Conservation (phyloP, 2,113 vertebrate species). For the Oryzias melastigma region DNA sequence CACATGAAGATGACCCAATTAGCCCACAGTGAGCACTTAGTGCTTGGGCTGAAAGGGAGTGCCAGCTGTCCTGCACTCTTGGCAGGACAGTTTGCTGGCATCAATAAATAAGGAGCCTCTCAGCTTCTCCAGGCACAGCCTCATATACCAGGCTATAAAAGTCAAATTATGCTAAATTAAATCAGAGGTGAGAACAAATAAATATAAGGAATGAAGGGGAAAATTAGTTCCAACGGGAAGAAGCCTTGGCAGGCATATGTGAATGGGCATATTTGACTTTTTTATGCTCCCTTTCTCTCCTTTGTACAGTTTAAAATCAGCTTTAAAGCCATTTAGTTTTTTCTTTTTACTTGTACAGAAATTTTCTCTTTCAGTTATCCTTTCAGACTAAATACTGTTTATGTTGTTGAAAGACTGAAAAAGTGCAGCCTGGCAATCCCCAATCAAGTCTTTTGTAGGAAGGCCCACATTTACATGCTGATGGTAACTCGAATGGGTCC, state of each 20-base stretch:
- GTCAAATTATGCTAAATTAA: conserved; percentile 18
- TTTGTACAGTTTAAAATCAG: neutral
- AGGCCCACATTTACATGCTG: conserved; percentile 67
- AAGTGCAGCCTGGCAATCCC: conserved; percentile 36
- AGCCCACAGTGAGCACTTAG: conserved; percentile 67
- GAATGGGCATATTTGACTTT: neutral
- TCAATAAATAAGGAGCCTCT: conserved; percentile 41
- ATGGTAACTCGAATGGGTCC: conserved; percentile 44
- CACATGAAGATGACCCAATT: conserved; percentile 69
- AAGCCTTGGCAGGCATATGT: too few relatives aligned
- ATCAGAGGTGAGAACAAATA: conserved; percentile 19
- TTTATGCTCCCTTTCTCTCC: neutral
- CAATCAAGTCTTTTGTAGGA: conserved; percentile 35
- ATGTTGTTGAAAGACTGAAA: conserved; percentile 51
- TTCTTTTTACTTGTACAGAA: conserved; percentile 14
- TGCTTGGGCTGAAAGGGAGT: conserved; percentile 59
- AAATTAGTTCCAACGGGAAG: neutral
- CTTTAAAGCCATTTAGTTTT: neutral
- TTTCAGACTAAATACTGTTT: conserved; percentile 49
- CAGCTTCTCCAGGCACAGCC: conserved; percentile 20
- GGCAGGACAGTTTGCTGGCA: conserved; percentile 46
- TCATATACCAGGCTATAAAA: conserved; percentile 11
- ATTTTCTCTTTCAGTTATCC: conserved; percentile 10
- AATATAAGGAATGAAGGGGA: conserved; percentile 4
- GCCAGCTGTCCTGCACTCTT: conserved; percentile 64